Base-by-base conservation (phyloP, 2,888 invertebrate genomes). In the Pycnomerus fuliginosus region DNA sequence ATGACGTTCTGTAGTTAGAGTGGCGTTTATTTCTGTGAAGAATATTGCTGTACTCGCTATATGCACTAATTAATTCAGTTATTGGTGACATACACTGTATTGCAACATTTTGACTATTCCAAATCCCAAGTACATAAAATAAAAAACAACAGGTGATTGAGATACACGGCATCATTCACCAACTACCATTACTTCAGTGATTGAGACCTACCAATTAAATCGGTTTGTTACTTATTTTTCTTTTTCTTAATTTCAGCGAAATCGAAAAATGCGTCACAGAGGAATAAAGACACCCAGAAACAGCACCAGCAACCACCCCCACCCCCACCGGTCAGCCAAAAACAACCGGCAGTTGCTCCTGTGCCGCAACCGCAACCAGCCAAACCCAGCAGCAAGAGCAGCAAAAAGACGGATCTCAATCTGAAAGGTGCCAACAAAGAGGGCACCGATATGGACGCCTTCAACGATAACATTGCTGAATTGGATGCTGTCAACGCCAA, bases 371-470 rank as follows among this genome's bases (percentile, higher is more conserved):
- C 66, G 12, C 73, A 73, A 50, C 72, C 74, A 50, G 71, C 75
- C 23, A 78, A 78, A 53, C 67, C 74, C 10, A 76, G 74, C 50
- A 76, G 69, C 49, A 76, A 74, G 49, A 69, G 68, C 12, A 74
- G 74, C 50, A 78, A 79, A 63, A 72, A 72, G 55, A 74, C 72
- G 45, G 79, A 79, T 47, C 59, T 78, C 14, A 80, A 79, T 58
- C 71, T 75, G 42, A 78, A 76, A 56, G 79, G 79, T 47, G 76
- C 77, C 27, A 79, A 74, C 52, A 80, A 80, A 61, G 80, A 80
- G 60, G 79, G 79, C 49, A 77, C 78, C 15, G 80, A 80, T 45
- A 79, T 80, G 80, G 80, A 80, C 60, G 78, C 78, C 29, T 78
- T 79, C 59, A 75, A 74, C 48, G 69, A 68, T 44, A 66, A 65